A percentile compares a stretch with the other conserved stretches of the same genome.
These are phyloP conservation scores for Lathronympha strigana DNA, from an alignment of 2,888 invertebrate species.

Conservation along the genomic window DNA sequence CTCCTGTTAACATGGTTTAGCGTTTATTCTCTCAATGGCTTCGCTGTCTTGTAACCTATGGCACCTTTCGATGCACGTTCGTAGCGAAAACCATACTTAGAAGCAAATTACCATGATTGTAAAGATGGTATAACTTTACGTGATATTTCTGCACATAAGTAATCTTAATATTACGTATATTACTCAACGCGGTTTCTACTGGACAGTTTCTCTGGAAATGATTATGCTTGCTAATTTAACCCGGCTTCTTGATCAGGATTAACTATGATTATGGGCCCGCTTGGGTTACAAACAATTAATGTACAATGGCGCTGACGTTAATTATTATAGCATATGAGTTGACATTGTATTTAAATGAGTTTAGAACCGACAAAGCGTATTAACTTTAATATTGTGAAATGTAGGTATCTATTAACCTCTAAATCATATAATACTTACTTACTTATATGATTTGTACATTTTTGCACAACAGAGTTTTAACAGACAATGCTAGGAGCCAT, in stretches of 20 bases:
- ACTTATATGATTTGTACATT: not conserved
- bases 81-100: constrained; percentile 34
- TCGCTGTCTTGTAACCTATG: constrained; percentile 4
- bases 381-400: too few relatives aligned
- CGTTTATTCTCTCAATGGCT: not conserved
- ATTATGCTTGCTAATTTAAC: constrained; percentile 7
- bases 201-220: constrained; percentile 9
- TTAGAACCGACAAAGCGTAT: too few relatives aligned
- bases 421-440: not conserved
- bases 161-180: constrained; percentile 24
- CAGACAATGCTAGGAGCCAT: not conserved
- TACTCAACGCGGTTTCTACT: constrained; percentile 38
- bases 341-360: too few relatives aligned
- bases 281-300: too few relatives aligned
- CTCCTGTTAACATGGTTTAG: not conserved
- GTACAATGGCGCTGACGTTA: too few relatives aligned
- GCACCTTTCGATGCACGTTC: constrained; percentile 15
- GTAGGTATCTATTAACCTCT: not conserved
- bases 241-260: not conserved
- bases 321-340: too few relatives aligned
- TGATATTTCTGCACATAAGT: constrained; percentile 34
- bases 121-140: constrained; percentile 40
- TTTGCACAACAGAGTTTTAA: constrained; percentile 3
- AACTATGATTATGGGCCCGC: not conserved
- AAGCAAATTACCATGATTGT: constrained; percentile 38